A percentile compares a stretch with the other conserved stretches of the same genome.
These are phyloP conservation scores for Imbricaverruca yamaguchii DNA, from an alignment of 2,888 invertebrate species.

Conservation along the genomic window DNA sequence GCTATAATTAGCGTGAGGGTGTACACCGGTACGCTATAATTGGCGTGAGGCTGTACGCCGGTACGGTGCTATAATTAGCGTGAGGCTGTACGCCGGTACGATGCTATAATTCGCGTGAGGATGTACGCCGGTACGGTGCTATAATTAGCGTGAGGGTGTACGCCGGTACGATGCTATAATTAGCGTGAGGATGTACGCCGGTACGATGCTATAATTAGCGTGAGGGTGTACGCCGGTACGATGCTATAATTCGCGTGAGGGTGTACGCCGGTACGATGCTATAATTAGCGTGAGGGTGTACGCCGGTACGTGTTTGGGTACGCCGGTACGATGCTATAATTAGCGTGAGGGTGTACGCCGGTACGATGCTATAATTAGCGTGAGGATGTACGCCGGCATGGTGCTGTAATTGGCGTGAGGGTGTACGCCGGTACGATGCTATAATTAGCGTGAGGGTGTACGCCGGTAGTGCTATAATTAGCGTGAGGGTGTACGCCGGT, in stretches of 20 bases:
- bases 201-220: neutral
- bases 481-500: neutral
- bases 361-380: neutral
- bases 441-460: neutral
- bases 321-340: too few species aligned
- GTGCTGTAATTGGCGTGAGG: neutral
- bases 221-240: neutral
- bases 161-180: too few species aligned
- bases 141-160: neutral
- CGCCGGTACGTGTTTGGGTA: too few species aligned
- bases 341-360: neutral
- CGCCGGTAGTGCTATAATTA: neutral
- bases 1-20: neutral
- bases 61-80: neutral
- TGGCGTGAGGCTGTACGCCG: neutral
- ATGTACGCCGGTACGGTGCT: too few species aligned
- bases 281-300: neutral
- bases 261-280: too few species aligned
- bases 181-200: neutral
- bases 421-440: too few species aligned
- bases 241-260: neutral
- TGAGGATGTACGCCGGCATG: neutral
- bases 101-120: neutral
- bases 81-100: neutral
- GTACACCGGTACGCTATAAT: too few species aligned